Evolutionary conservation across 2,113 vertebrate genomes (phyloP).

Genomic region (Upupa epops): DNA sequence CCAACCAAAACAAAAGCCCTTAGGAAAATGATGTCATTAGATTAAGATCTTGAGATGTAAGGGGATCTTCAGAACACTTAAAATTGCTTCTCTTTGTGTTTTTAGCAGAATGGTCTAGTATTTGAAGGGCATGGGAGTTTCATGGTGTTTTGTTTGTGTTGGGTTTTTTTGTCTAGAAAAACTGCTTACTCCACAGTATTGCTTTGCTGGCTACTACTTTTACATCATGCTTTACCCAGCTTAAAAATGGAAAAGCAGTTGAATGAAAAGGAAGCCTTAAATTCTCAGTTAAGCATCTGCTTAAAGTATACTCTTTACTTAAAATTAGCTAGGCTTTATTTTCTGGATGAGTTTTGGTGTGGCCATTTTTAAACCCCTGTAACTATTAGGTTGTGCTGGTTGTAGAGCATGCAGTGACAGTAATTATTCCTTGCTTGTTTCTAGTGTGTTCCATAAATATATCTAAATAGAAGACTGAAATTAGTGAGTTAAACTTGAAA

Average conservation of each 20-base stretch:
- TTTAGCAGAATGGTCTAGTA: not conserved
- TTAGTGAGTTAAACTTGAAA: not conserved
- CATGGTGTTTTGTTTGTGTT: not conserved
- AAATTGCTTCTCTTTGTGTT: not conserved
- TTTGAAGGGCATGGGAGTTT: not conserved
- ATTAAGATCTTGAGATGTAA: not conserved
- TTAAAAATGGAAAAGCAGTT: not conserved
- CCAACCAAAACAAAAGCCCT: not conserved
- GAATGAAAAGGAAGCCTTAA: not conserved
- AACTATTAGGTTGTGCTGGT: not conserved
- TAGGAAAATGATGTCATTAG: not conserved
- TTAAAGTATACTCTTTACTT: not conserved
- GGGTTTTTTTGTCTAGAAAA: not conserved
- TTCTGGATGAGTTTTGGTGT: not conserved
- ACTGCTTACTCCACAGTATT: not conserved
- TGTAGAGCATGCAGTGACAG: not conserved
- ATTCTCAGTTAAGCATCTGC: not conserved
- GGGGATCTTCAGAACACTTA: not conserved
- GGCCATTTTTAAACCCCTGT: not conserved
- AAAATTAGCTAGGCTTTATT: not conserved
- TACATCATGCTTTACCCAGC: not conserved
- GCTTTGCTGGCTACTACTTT: not conserved
- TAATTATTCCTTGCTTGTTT: conserved; percentile 4
- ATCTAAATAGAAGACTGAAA: not conserved
- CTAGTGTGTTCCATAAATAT: not conserved